Evolutionary conservation across 2,888 invertebrate species (phyloP).

Genomic region (Cancer borealis): DNA sequence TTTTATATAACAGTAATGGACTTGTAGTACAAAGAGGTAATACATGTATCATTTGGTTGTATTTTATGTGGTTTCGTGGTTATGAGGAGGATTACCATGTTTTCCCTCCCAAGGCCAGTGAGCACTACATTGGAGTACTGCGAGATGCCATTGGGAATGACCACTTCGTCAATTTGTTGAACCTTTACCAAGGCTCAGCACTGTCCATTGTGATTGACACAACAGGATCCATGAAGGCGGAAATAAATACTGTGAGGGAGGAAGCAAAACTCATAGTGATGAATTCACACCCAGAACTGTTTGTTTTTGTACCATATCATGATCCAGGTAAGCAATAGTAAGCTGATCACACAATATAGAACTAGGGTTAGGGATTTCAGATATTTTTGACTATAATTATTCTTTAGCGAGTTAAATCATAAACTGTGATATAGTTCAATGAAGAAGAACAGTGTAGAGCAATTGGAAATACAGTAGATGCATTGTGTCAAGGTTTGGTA

Average conservation of each 20-base stretch:
- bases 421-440: neutral
- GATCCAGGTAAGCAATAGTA: constrained; percentile 53
- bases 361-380: neutral
- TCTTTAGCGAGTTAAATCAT: neutral
- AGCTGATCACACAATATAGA: neutral
- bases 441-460: neutral
- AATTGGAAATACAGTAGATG: too few species aligned
- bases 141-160: constrained; percentile 58
- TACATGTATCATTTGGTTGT: neutral
- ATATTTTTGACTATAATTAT: neutral
- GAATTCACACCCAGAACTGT: constrained; percentile 36
- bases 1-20: neutral
- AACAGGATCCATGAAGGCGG: constrained; percentile 54
- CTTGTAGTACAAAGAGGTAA: neutral
- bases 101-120: constrained; percentile 48
- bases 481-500: too few species aligned
- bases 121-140: constrained; percentile 50
- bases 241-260: constrained; percentile 56
- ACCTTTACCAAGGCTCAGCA: constrained; percentile 62
- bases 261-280: constrained; percentile 56
- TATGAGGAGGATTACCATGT: neutral
- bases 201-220: constrained; percentile 69
- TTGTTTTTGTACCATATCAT: constrained; percentile 58
- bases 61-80: neutral
- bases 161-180: constrained; percentile 49